A percentile compares a stretch with the other conserved stretches of the same genome.
Evolutionary conservation across 2,888 invertebrate genomes (phyloP).

Genomic region (Leptopilina drosophilae): DNA sequence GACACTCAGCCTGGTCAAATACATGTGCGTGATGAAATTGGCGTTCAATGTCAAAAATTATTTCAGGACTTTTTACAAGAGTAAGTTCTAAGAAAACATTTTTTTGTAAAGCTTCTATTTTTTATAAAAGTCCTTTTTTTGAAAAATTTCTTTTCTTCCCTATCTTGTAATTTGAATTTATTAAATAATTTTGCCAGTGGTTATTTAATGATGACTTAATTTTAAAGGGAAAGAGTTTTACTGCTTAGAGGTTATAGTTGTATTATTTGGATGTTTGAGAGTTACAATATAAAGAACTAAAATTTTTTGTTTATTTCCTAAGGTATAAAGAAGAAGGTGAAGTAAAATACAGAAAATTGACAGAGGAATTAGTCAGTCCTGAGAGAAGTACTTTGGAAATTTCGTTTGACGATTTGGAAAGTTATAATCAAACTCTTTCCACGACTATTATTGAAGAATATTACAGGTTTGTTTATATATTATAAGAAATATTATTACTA

Average conservation of each 20-base stretch:
- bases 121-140: background rate
- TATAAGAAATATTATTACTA: background rate
- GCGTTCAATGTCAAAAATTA: constrained; percentile 94
- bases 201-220: too few species aligned
- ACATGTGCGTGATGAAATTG: constrained; percentile 93
- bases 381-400: constrained; percentile 95
- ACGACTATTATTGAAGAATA: constrained; percentile 97
- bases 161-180: background rate
- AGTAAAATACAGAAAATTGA: constrained; percentile 90
- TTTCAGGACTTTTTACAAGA: constrained; percentile 98
- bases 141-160: background rate
- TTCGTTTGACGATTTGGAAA: constrained; percentile 95
- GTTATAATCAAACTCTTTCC: constrained; percentile 94
- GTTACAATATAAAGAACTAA: too few species aligned
- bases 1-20: constrained; percentile 85
- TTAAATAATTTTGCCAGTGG: too few species aligned
- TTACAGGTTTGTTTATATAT: constrained; percentile 80
- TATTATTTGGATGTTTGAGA: background rate
- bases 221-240: too few species aligned
- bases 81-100: constrained; percentile 79
- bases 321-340: constrained; percentile 90
- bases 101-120: background rate
- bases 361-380: constrained; percentile 89
- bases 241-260: background rate
- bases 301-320: constrained; percentile 42